A percentile compares a stretch with the other conserved stretches of the same genome.
phyloP scores from a whole-genome alignment of 2,113 vertebrate genomes.

The Chloebia gouldiae region DNA sequence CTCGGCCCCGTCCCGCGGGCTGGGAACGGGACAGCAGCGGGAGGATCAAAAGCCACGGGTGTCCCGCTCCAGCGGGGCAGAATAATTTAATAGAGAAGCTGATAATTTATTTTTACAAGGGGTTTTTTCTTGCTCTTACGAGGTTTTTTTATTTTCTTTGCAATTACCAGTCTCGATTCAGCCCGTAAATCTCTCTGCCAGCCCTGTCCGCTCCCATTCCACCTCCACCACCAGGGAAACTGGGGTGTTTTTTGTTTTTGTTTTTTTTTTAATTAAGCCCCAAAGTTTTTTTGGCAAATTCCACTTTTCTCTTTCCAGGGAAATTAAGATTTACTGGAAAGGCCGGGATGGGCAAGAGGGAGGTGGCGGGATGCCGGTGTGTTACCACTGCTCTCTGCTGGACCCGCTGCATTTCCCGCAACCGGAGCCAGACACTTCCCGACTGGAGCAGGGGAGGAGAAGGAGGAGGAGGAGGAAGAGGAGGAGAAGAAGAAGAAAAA shows the following conservation, averaged over 20 bases:
- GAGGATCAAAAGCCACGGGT: constrained; percentile 37
- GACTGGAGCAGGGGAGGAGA: not conserved
- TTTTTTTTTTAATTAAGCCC: not conserved
- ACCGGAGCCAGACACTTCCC: rapidly evolving
- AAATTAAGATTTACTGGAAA: not conserved
- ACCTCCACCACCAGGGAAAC: not conserved
- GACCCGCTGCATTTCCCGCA: not conserved
- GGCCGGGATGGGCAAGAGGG: not conserved
- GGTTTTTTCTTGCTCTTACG: not conserved
- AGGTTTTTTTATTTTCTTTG: not conserved
- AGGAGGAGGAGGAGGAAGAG: not conserved
- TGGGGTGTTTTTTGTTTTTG: not conserved
- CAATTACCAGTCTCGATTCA: not conserved
- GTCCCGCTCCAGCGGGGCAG: constrained; percentile 42
- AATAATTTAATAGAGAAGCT: constrained; percentile 66
- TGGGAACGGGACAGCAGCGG: constrained; percentile 22
- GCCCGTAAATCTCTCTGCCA: not conserved
- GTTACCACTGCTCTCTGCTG: constrained; percentile 47
- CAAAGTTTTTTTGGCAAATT: not conserved
- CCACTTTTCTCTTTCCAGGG: constrained; percentile 16
- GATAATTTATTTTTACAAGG: constrained; percentile 19
- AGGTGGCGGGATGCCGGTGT: not conserved
- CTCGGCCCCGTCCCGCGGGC: not conserved
- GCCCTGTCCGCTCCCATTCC: not conserved
- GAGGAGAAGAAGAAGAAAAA: not conserved